A percentile compares a stretch with the other conserved stretches of the same genome.
Evolutionary conservation across 1,140 invertebrate species (phyloP).

Genomic region (Pachyrhynchus sulphureomaculatus): DNA sequence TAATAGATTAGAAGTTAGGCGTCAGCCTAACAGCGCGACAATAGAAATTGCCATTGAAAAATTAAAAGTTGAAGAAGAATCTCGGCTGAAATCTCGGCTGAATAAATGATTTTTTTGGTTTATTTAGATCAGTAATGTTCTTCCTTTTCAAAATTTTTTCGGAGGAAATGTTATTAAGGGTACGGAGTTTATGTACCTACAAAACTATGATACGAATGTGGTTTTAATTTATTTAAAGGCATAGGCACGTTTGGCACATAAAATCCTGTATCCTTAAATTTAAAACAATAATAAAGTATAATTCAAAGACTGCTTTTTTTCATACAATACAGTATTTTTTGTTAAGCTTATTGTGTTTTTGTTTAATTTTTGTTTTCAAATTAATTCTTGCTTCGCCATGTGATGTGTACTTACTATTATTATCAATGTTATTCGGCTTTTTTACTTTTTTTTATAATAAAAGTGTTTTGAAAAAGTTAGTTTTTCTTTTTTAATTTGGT

Average conservation of each 20-base stretch:
- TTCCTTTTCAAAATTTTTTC: too few relatives aligned
- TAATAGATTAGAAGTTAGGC: conserved; percentile 31
- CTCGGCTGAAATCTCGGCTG: too few relatives aligned
- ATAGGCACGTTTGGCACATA: too few relatives aligned
- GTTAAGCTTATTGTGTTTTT: not conserved
- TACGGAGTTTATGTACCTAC: too few relatives aligned
- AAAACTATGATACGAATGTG: too few relatives aligned
- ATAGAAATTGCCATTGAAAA: conserved; percentile 17
- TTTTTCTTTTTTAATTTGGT: conserved; percentile 1
- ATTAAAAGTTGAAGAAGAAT: not conserved
- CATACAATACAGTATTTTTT: not conserved
- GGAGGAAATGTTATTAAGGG: too few relatives aligned
- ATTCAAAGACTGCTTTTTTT: too few relatives aligned
- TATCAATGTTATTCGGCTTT: too few relatives aligned
- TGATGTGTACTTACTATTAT: not conserved
- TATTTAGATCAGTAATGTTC: not conserved
- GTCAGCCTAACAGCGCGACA: not conserved
- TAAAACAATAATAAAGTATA: too few relatives aligned
- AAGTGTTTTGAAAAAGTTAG: not conserved
- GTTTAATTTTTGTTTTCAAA: not conserved
- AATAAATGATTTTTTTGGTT: not conserved
- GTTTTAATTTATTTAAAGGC: too few relatives aligned
- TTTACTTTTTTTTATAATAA: conserved; percentile 7
- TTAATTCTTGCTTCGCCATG: not conserved
- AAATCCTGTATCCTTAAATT: too few relatives aligned